phyloP scores from a whole-genome alignment of 2,888 invertebrate species.

The Sinotaia quadrata region DNA sequence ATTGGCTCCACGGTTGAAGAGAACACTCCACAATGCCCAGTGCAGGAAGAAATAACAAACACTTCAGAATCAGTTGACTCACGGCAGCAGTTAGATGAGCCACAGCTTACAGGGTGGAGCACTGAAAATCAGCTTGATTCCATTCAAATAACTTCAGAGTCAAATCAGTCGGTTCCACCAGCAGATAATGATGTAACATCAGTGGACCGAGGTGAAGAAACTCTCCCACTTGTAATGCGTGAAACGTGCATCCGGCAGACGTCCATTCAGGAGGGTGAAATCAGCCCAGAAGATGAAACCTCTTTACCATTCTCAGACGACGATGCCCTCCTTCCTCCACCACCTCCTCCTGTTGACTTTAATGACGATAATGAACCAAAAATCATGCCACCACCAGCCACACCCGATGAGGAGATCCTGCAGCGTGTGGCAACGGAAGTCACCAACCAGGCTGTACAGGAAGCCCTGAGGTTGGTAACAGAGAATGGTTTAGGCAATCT shows the following conservation, averaged over 20 bases:
- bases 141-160: conserved; percentile 15
- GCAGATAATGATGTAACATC: not conserved
- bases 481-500: conserved; percentile 33
- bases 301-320: conserved; percentile 5
- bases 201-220: conserved; percentile 36
- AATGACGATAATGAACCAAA: not conserved
- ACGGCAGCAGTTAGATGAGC: not conserved
- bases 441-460: conserved; percentile 40
- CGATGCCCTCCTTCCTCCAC: not conserved
- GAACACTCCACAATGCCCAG: not conserved
- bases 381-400: not conserved
- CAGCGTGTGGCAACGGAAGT: conserved; percentile 39
- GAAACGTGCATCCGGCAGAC: conserved; percentile 33
- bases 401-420: conserved; percentile 34
- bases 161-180: not conserved
- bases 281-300: conserved; percentile 5
- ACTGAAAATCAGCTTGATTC: conserved; percentile 21
- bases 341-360: not conserved
- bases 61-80: not conserved
- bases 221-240: conserved; percentile 19
- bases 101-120: not conserved
- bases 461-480: conserved; percentile 41
- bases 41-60: not conserved
- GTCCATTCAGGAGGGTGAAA: conserved; percentile 12
- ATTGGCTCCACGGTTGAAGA: not conserved